phyloP scores from a whole-genome alignment of 2,113 vertebrate species.

The Actenoides lindsayi region DNA sequence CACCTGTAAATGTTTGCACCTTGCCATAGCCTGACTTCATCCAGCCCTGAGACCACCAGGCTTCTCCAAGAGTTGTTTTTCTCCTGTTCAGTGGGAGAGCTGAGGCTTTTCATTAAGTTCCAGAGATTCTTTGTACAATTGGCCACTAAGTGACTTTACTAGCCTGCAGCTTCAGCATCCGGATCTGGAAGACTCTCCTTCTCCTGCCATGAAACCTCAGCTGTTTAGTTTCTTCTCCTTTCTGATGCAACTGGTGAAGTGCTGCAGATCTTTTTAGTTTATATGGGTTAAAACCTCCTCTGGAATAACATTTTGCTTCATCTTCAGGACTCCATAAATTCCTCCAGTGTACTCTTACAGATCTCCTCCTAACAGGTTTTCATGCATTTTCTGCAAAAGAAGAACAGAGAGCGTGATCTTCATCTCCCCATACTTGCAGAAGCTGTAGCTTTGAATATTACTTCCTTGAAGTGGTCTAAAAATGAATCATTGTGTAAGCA shows the following conservation, averaged over 20 bases:
- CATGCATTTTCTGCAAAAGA: neutral
- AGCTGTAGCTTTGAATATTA: neutral
- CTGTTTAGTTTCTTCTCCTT: neutral
- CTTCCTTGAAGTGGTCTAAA: neutral
- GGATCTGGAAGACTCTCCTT: neutral
- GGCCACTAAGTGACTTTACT: neutral
- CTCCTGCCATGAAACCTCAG: neutral
- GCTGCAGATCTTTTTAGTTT: neutral
- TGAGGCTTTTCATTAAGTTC: neutral
- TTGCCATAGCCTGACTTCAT: neutral
- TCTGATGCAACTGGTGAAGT: neutral
- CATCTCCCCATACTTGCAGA: neutral
- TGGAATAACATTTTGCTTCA: neutral
- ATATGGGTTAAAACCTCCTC: neutral
- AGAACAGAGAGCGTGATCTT: neutral
- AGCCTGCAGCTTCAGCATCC: neutral
- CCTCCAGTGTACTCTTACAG: neutral
- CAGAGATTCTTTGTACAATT: neutral
- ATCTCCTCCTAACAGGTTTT: neutral
- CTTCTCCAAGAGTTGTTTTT: neutral
- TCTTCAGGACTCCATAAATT: neutral
- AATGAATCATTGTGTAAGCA: neutral
- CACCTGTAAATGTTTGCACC: neutral
- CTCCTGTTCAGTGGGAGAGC: neutral
- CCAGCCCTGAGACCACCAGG: neutral